Evolutionary conservation across 2,797 vertebrate species (phyloP), one percentile per base, ranked within the genome.

Genomic region (Melanotaenia parkinsoni): DNA sequence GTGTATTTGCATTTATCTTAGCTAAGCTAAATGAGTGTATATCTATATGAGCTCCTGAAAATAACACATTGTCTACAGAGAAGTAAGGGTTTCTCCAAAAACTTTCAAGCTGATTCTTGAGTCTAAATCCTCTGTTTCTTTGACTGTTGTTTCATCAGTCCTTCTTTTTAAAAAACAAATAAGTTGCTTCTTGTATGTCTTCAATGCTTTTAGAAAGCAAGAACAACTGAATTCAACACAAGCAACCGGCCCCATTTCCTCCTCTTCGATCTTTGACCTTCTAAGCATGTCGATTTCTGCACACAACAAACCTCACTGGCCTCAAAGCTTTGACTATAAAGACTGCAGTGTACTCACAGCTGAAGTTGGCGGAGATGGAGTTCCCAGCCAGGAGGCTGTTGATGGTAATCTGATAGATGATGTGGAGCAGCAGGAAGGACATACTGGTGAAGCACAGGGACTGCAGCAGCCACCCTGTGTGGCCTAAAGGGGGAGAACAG

Each of bases 341-440:
- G 45, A 66, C 65, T 51, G 59, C 58, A 66, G 76, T 64, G 63
- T 95, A 98, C 98, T 99, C 90, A 99, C 98, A 99, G 95, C 94
- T 98, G 93, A 97, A 98, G 81, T 88, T 85, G 54, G 95, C 86
- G 37, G 83, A 28, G 66, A 98, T 96, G 72, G 82, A 91, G 45
- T 91, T 93, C 85, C 92, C 84, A 72, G 97, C 96, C 92, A 97
- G 93, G 35, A 99, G 95, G 89, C 96, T 99, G 91, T 95, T 95
- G 94, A 99, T 78, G 10, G 96, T 98, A 91, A 99, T 99, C 93
- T 99, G 98, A 92, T 98, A 99, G 93, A 99, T 95, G 93, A 98
- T 95, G 92, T 99, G 97, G 71, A 99, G 92, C 84, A 98, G 88
- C 93, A 99, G 94, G 93, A 99, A 99, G 87, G 95, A 96, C 69